Base-by-base conservation (phyloP, 1,140 invertebrate species). In the Lepidurus couesii region DNA sequence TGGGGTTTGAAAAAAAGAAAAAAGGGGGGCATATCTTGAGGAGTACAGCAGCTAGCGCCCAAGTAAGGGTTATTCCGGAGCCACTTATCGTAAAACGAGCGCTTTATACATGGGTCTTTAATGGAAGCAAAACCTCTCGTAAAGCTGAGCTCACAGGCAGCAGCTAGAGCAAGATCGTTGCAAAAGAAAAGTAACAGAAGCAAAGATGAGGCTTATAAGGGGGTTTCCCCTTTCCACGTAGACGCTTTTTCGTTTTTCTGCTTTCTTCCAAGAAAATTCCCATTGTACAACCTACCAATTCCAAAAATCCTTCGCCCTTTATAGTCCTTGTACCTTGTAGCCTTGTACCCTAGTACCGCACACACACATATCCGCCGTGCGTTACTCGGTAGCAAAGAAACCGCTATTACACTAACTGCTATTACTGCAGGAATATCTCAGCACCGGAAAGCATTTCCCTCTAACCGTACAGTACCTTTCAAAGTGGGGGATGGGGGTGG, bases 71-170 rank as follows among this genome's bases (percentile, higher is more conserved):
- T 9, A 65, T 65, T 65, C 53, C 53, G 8, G 13, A 65, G 53
- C 53, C 53, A 16, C 53, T 65, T 65, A 65, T 65, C 53, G 53
- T 65, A 65, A 65, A 65, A 65, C n/a, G 53, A 65, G 53, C 53
- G 16, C 53, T 16, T 65, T 65, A 65, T 65, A 65, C 53, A 65
- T 65, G 53, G 53, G 53, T 65, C 53, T 65, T 65, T 65, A 65
- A 65, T 65, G 53, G 53, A 65, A 65, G 53, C 53, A 65, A 65
- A 65, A 65, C 53, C 21, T 65, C 53, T 65, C 53, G 53, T 65
- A 65, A 65, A 65, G 13, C 53, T 65, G 16, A 65, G 53, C 53
- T 65, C 53, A 65, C 1, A 65, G 53, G 16, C 53, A 34, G 34
- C 13, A 7, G 13, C 13, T 21, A 65, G 21, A 65, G 53, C 16